Conservation (phyloP, 2,113 vertebrate species). For the Setophaga kirtlandii region DNA sequence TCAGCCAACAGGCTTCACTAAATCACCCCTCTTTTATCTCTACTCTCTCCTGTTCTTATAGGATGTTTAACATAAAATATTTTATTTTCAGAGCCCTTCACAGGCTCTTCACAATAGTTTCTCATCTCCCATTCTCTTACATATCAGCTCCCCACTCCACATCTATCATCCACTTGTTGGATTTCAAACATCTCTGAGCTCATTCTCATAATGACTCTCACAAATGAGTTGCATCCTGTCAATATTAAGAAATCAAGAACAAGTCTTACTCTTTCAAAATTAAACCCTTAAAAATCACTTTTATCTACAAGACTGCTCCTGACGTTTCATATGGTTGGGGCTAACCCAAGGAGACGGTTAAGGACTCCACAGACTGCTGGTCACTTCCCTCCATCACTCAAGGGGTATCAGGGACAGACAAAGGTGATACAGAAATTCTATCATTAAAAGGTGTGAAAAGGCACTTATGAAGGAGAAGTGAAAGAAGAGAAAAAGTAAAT, state of each 20-base stretch:
- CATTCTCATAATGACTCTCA: not conserved
- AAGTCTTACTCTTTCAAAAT: not conserved
- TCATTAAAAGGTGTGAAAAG: no score
- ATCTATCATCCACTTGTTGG: not conserved
- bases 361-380: not conserved
- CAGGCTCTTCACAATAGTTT: not conserved
- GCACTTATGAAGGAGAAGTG: not conserved
- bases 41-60: not conserved
- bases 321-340: not conserved
- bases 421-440: no score
- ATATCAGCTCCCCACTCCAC: not conserved
- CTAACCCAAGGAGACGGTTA: not conserved
- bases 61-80: not conserved
- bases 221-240: not conserved
- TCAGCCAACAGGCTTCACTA: not conserved
- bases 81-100: not conserved
- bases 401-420: no score
- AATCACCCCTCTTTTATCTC: not conserved
- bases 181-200: not conserved
- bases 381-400: accelerated
- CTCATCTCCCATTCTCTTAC: not conserved
- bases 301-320: not conserved
- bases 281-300: not conserved
- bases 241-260: not conserved
- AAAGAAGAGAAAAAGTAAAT: not conserved